phyloP scores from a whole-genome alignment of 2,888 invertebrate species.

The Teleogryllus oceanicus region DNA sequence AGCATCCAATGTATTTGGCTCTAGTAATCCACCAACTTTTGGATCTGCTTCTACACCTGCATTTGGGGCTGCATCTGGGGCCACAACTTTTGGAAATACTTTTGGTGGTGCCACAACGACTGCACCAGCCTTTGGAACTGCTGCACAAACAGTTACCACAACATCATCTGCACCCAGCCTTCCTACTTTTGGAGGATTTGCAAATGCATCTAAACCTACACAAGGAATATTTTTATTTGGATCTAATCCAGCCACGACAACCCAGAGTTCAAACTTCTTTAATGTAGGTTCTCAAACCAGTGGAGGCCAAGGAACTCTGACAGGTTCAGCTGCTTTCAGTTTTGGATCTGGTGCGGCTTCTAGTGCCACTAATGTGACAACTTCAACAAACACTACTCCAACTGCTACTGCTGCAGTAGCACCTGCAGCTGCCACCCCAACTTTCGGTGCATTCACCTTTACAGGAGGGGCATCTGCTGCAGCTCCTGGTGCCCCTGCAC shows the following conservation, averaged over 20 bases:
- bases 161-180: not conserved
- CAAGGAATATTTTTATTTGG: slow-evolving; percentile 19
- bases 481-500: not conserved
- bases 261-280: not conserved
- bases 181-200: not conserved
- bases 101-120: slow-evolving; percentile 19
- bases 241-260: not conserved
- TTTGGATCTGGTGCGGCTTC: slow-evolving; percentile 27
- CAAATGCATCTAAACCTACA: not conserved
- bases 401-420: slow-evolving; percentile 6
- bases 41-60: not conserved
- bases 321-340: slow-evolving; percentile 21
- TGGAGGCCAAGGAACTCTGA: not conserved
- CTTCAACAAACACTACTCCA: slow-evolving; percentile 20
- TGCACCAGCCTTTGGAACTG: not conserved
- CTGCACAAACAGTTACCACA: not conserved
- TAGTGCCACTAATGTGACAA: not conserved
- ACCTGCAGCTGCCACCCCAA: not conserved
- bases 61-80: not conserved
- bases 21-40: not conserved
- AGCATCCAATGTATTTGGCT: not conserved
- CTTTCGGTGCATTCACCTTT: slow-evolving; percentile 24
- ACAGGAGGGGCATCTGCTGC: not conserved
- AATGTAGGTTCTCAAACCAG: not conserved
- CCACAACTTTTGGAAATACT: not conserved